Base-by-base conservation (phyloP, 2,797 vertebrate species). In the Balearica regulorum region DNA sequence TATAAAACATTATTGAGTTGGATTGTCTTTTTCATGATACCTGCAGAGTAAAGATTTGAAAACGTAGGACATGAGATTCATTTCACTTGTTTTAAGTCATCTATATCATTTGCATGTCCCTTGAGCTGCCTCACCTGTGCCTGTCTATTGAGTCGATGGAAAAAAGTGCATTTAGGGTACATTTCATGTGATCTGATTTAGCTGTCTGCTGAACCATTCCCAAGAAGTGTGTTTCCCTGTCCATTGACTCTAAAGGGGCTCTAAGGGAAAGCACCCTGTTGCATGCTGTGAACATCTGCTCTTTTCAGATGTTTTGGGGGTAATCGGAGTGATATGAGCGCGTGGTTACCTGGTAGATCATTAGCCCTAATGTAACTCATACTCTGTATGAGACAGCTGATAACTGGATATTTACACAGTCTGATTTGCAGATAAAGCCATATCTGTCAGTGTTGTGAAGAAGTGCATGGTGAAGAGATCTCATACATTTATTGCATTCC, bases 61-160 rank as follows among this genome's bases (percentile, higher is more conserved):
- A 80, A 14, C 21, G 10, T 11, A 70, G 69, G 31, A 71, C 19
- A 3, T 44, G 31, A 71, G 44, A 70, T 70, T 73, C 3, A 35
- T 75, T 58, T 85, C 31, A 53, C 20, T 33, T 44, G 7, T 41
- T 83, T 51, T 41, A 81, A 76, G 35, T 65, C 28, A 26, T 33
- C 33, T 66, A 0, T 73, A 60, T 48, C 11, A 5, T 15, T 15
- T 79, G 60, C 9, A 58, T 0, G 0, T 77, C 43, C 53, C 28
- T 43, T 85, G 49, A 73, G 24, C 29, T 89, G 16, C 57, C 33
- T 68, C n/a, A 53, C 26, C 26, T 76, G 35, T 37, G 18, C 35
- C 71, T 89, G 6, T 57, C n/a, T 55, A 1, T n/a, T 31, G 62
- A 55, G 35, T 55, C 2, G 3, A 14, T 16, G 7, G 69, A 16